These are phyloP conservation scores for Colius striatus DNA, from an alignment of 2,113 vertebrate genomes.

Conservation along the genomic window DNA sequence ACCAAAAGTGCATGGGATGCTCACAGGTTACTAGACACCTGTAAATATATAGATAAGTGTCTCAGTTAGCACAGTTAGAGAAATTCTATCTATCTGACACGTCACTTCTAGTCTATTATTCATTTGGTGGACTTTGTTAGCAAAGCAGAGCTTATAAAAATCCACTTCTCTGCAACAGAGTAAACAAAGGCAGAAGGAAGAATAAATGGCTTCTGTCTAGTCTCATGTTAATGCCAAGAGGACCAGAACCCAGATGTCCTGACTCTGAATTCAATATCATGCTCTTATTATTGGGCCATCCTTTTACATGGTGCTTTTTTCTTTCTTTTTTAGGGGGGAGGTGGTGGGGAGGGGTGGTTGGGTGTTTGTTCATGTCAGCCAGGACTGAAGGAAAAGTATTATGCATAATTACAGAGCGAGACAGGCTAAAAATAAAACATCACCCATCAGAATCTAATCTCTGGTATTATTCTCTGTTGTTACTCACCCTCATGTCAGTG, in stretches of 20 bases:
- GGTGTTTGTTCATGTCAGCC: not conserved
- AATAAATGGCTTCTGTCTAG: not conserved
- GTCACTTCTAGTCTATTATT: not conserved
- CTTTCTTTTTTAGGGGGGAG: no score
- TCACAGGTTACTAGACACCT: not conserved
- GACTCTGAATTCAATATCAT: not conserved
- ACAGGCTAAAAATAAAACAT: not conserved
- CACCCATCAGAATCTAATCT: not conserved
- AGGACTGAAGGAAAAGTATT: not conserved
- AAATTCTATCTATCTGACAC: not conserved
- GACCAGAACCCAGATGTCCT: not conserved
- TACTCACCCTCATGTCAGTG: not conserved
- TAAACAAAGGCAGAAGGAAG: not conserved
- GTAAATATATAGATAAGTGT: not conserved
- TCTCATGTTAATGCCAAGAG: not conserved
- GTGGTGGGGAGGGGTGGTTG: no score
- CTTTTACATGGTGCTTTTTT: not conserved
- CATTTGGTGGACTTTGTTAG: not conserved
- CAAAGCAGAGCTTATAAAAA: conserved; percentile 16
- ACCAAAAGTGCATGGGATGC: not conserved
- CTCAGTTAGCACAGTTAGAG: not conserved
- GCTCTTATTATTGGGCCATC: not conserved
- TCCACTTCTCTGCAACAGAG: not conserved
- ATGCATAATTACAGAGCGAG: not conserved
- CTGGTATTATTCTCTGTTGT: not conserved